Conservation (phyloP, 2,113 vertebrate genomes). For the Paedocypris sp. region DNA sequence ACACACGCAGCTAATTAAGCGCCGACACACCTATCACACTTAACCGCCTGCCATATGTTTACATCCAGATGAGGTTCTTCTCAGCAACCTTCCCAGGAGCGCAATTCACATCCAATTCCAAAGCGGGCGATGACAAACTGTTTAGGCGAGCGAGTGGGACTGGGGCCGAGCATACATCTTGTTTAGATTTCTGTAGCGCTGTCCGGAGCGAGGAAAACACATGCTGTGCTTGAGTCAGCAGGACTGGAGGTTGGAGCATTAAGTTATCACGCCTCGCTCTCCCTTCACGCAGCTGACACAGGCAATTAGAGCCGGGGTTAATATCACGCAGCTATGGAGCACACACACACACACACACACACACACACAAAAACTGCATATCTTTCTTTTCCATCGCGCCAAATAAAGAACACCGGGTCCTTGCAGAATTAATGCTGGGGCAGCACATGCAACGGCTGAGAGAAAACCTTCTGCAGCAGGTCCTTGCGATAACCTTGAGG, state of each 20-base stretch:
- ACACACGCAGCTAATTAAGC: slow-evolving; percentile 16
- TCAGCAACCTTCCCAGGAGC: slow-evolving; percentile 14
- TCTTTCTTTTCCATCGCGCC: slow-evolving; percentile 7
- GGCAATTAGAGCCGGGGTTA: slow-evolving; percentile 34
- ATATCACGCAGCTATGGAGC: slow-evolving; percentile 1
- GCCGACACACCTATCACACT: slow-evolving; percentile 6
- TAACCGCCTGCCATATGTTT: slow-evolving; percentile 16
- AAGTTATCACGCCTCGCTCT: slow-evolving; percentile 25
- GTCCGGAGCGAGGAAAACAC: neutral
- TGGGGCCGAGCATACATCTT: neutral
- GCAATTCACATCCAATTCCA: neutral
- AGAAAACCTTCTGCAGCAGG: neutral
- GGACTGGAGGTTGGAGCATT: slow-evolving; percentile 12
- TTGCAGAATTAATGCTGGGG: slow-evolving; percentile 7
- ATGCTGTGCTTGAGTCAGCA: slow-evolving; percentile 28
- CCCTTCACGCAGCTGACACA: slow-evolving; percentile 26
- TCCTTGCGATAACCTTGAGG: slow-evolving; percentile 2
- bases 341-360: too few species aligned
- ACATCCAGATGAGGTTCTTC: slow-evolving; percentile 20
- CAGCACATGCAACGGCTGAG: neutral
- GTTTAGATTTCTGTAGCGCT: slow-evolving; percentile 13
- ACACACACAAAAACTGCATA: slow-evolving; percentile 17
- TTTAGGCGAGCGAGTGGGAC: neutral
- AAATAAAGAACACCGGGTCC: neutral
- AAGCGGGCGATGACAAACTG: slow-evolving; percentile 14